Base-by-base conservation (phyloP, 2,113 vertebrate genomes). In the Tragelaphus buxtoni region DNA sequence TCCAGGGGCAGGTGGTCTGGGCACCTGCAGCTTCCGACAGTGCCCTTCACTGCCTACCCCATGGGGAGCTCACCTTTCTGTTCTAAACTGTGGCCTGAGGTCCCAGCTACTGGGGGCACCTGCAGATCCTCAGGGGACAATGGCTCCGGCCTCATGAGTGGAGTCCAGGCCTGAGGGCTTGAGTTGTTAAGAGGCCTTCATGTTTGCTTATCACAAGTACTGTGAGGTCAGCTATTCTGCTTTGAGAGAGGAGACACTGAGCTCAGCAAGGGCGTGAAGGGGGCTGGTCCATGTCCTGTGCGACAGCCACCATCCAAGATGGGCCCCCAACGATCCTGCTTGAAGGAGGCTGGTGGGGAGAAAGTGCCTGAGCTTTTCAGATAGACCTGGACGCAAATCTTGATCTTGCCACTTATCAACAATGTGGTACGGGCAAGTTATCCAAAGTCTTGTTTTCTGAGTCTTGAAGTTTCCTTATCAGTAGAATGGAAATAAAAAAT, bases 401-500 rank as follows among this genome's bases (percentile, higher is more conserved):
- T 32, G 30, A n/a, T 39, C n/a, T 77, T 47, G 45, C 6, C 42
- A n/a, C 30, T 69, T 72, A 82, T 45, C 53, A 60, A 3, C 24
- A 32, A 53, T 1, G 0, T 8, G 22, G 3, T 60, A 5, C 6
- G 1, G 39, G 5, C 49, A 47, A 76, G 39, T 61, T 53, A 58
- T n/a, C 49, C 88, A 56, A 53, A 81, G 51, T 55, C 79, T 35
- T 8, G 11, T 4, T 56, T 56, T 51, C 79, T 56, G 45, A 65
- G 30, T 93, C 22, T 92, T 17, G 32, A 81, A 53, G 55, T 76
- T 77, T 87, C 16, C 9, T 87, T 72, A 63, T 30, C 30, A 51
- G 24, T 60, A 51, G 49, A 91, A 77, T 32, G 22, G 58, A 86
- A 22, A 35, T 16, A 82, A 51, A 76, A 90, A 65, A 3, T 60